A percentile compares a stretch with the other conserved stretches of the same genome.
phyloP scores from a whole-genome alignment of 2,888 invertebrate species.

The Blastobasis adustella region DNA sequence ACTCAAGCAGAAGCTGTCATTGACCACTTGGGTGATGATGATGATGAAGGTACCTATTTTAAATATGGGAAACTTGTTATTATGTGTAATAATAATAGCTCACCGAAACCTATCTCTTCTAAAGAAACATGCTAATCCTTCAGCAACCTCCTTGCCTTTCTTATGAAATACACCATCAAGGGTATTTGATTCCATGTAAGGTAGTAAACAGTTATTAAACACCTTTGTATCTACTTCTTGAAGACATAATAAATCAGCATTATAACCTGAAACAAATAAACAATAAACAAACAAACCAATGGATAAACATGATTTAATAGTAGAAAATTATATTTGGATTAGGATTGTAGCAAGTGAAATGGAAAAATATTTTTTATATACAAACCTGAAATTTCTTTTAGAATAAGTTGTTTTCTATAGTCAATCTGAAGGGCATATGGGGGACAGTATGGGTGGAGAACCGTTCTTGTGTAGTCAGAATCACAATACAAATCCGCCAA shows the following conservation, averaged over 20 bases:
- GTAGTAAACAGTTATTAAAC: constrained; percentile 79
- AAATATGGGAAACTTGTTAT: too few relatives aligned
- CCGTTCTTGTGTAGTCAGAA: constrained; percentile 82
- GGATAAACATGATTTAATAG: too few relatives aligned
- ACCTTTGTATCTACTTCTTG: constrained; percentile 94
- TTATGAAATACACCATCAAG: constrained; percentile 78
- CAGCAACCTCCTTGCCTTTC: constrained; percentile 83
- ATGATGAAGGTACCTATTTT: too few relatives aligned
- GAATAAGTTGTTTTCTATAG: constrained; percentile 89
- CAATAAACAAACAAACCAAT: not conserved
- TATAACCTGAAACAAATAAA: constrained; percentile 78
- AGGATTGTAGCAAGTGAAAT: not conserved
- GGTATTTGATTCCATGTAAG: constrained; percentile 71
- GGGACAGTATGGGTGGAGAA: constrained; percentile 90
- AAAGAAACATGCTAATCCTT: constrained; percentile 89
- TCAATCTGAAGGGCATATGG: constrained; percentile 85
- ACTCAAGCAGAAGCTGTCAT: too few relatives aligned
- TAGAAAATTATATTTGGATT: too few relatives aligned
- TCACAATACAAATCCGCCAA: constrained; percentile 94
- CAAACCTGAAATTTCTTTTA: constrained; percentile 87
- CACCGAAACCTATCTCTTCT: constrained; percentile 80
- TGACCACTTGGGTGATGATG: too few relatives aligned
- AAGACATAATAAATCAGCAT: constrained; percentile 91
- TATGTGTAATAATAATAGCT: constrained; percentile 11
- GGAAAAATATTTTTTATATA: constrained; percentile 2